Evolutionary conservation across 2,113 vertebrate genomes (phyloP).

Genomic region (Zootoca vivipara): DNA sequence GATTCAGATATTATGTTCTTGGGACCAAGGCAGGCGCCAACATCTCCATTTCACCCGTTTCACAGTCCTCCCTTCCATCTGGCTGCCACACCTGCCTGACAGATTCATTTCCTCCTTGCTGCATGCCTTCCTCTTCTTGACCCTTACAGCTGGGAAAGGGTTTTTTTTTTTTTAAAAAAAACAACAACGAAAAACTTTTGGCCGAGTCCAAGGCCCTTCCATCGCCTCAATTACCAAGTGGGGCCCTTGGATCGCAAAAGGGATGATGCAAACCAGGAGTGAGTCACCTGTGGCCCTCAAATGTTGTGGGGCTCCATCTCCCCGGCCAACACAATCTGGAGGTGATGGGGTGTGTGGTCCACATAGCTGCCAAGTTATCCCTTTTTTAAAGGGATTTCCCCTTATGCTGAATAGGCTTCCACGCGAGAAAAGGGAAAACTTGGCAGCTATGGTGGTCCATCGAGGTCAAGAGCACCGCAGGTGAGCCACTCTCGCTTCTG

Average conservation of each 20-base stretch:
- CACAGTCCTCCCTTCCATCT: not conserved
- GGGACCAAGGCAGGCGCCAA: not conserved
- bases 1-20: no score
- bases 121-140: not conserved
- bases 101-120: not conserved
- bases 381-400: no score
- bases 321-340: not conserved
- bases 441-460: no score
- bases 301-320: not conserved
- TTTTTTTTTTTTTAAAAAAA: not conserved
- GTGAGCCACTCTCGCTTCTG: not conserved
- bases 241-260: not conserved
- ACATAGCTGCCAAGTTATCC: no score
- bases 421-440: no score
- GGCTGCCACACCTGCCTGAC: no score
- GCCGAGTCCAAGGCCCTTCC: no score
- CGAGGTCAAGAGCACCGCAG: not conserved
- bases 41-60: not conserved
- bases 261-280: not conserved
- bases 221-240: no score
- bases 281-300: not conserved
- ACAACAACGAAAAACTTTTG: no score
- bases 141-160: not conserved
- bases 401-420: no score
- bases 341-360: not conserved